Percentiles rank a stretch among this genome's conserved stretches.
Evolutionary conservation across 2,888 invertebrate genomes (phyloP).

Genomic region (Ectobius pallidus): DNA sequence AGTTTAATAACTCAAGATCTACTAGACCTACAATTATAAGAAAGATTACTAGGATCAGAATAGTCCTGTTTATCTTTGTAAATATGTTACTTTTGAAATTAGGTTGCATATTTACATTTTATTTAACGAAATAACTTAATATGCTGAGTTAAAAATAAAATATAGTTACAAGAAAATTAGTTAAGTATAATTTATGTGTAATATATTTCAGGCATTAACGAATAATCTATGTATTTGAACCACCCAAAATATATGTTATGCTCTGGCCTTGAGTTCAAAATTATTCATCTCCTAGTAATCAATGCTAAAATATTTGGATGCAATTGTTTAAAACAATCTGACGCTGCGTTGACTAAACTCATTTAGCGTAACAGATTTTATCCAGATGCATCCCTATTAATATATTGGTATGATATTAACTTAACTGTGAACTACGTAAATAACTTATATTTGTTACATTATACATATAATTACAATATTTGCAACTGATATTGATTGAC

Average conservation of each 20-base stretch:
- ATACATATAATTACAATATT: neutral
- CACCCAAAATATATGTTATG: too few species aligned
- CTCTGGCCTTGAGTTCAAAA: too few species aligned
- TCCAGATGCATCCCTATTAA: too few species aligned
- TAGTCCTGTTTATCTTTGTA: too few species aligned
- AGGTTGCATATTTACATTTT: too few species aligned
- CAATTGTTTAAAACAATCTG: too few species aligned
- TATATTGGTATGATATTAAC: too few species aligned
- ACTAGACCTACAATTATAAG: neutral
- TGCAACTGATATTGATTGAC: neutral
- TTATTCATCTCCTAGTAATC: neutral
- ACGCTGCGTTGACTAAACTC: too few species aligned
- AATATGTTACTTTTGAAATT: too few species aligned
- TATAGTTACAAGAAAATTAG: constrained; percentile 1
- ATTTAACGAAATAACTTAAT: neutral
- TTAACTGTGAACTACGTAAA: neutral
- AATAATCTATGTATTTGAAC: too few species aligned
- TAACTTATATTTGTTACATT: neutral
- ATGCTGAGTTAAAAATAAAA: neutral
- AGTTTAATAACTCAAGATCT: constrained; percentile 10
- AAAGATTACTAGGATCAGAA: constrained; percentile 6
- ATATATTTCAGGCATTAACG: neutral
- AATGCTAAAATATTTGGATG: neutral
- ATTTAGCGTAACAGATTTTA: too few species aligned
- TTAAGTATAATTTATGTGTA: neutral